Base-by-base conservation (phyloP, 1,140 invertebrate genomes). In the Bombus breviceps region DNA sequence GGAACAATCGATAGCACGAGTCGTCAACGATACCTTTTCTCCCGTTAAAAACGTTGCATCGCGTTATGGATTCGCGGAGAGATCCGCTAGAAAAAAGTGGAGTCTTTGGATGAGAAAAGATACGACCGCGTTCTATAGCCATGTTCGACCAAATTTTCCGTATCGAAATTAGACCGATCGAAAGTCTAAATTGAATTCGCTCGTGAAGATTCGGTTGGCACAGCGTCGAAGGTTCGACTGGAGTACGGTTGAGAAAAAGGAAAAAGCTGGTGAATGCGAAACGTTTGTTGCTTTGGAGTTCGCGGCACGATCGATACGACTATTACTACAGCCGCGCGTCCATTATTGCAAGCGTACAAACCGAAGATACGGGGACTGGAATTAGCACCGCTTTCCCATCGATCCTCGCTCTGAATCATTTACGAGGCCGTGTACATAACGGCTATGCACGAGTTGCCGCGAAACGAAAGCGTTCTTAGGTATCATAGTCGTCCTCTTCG, bases 371-470 rank as follows among this genome's bases (percentile, higher is more conserved):
- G 41, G n/a, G 78, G 68, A 83, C 47, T 62, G 83, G 83, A 85
- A 80, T 85, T 85, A 85, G 83, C 83, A 69, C 83, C 83, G 83
- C 68, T 85, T 80, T 85, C 39, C 53, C 83, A 85, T 85, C 83
- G 83, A 85, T 85, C 77, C 53, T 34, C 41, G 15, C 68, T 53
- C 28, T 85, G 83, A 85, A 85, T 85, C 83, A 85, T 85, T 85
- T 85, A 85, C 83, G 83, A 85, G 83, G 18, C 39, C 34, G 37
- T 59, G 13, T 64, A 59, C 57, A 37, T 25, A 73, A 39, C n/a
- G 37, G 66, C 28, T 41, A 32, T 39, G 28, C 18, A 80, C 43
- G 15, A 62, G 57, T 71, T n/a, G 75, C 75, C 47, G 74, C 74
- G 74, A 59, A 76, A 59, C 74, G 74, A 77, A 77, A 59, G 53